Base-by-base conservation (phyloP, 2,113 vertebrate species). In the Lagopus muta region DNA sequence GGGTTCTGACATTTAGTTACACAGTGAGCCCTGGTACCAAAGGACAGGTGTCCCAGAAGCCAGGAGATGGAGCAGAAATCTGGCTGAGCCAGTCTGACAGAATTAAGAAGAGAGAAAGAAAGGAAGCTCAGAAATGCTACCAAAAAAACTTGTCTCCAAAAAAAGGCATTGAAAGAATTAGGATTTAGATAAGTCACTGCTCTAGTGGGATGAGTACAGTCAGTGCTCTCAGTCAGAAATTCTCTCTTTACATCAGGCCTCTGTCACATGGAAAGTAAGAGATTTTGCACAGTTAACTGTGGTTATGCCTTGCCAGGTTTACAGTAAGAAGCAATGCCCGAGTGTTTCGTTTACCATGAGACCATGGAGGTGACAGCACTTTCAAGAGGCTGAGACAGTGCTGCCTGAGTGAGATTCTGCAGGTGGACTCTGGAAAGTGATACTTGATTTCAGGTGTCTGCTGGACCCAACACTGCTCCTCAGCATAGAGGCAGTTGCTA, bases 401-500 rank as follows among this genome's bases (percentile, higher is more conserved):
- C 6, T 13, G 28, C 7, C 11, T 57, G 25, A 80, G 19, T 11
- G 32, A 69, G 11, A 5, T 6, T 4, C 21, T 86, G 21, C 30
- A 71, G 8, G 13, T 32, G 27, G 1, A 3, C 20, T 80, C 55
- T 79, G 36, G 21, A 47, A 72, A 65, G 4, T 4, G 8, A 3
- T 55, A 7, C 30, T 70, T 66, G n/a, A 69, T 16, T 19, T 15
- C 13, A 58, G 10, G 13, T 13, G 27, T 30, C 19, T 18, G 15
- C 21, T 69, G 20, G 3, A 22, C 15, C 14, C 32, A 47, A 89
- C 18, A 4, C 11, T 24, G 64, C 40, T 4, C 18, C 16, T 80
- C 21, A 48, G 34, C 45, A 45, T 34, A 38, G 0, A 1, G 8
- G 20, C 32, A n/a, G 48, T 13, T 2, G 0, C 36, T 36, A 1